Conservation (phyloP, 2,797 vertebrate species). For the Halcyon chelicuti region DNA sequence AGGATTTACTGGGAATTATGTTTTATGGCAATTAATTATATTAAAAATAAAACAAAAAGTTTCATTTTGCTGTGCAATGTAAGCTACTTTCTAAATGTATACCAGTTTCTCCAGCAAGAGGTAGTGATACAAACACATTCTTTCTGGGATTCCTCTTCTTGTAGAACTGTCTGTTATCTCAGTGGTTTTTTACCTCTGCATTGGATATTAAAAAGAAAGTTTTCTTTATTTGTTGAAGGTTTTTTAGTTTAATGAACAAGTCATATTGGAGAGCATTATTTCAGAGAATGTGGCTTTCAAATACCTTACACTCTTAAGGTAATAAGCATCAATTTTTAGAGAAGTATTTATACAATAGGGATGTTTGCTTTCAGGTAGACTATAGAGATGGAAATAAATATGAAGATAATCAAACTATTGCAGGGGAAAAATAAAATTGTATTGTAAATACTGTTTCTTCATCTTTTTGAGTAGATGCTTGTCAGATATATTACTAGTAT, state of each 20-base stretch:
- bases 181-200: not conserved
- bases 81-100: not conserved
- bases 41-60: not conserved
- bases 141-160: not conserved
- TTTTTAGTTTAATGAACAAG: conserved; percentile 9
- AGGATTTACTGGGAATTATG: not conserved
- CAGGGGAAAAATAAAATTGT: not conserved
- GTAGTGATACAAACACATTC: not conserved
- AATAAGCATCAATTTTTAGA: conserved; percentile 25
- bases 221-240: not conserved
- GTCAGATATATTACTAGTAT: not conserved
- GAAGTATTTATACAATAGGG: not conserved
- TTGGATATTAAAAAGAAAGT: not conserved
- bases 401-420: not conserved
- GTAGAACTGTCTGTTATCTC: not conserved
- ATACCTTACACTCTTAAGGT: not conserved
- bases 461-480: not conserved
- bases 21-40: not conserved
- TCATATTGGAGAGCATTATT: conserved; percentile 28
- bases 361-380: not conserved
- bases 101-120: not conserved
- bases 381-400: not conserved
- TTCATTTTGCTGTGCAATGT: not conserved
- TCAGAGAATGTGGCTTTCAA: not conserved
- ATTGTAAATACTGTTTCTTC: not conserved